Evolutionary conservation across 1,140 invertebrate genomes (phyloP), one percentile per base, ranked within the genome.

Genomic region (Akabosia matsudoensis): DNA sequence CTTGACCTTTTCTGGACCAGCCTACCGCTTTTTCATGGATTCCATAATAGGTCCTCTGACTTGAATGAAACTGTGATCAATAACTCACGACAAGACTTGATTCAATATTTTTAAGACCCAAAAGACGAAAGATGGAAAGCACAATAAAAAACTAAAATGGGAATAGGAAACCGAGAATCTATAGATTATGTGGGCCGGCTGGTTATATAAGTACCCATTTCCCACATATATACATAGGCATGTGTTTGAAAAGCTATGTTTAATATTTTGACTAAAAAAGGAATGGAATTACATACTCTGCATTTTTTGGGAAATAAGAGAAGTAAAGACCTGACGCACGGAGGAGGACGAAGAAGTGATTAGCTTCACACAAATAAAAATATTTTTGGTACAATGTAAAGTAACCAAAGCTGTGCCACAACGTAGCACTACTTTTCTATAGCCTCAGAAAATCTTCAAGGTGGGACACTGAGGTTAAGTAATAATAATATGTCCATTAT

Each of bases 1-100:
- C 28, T 67, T 67, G 61, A 67, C 61, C 61, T 67, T 61, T 67
- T 67, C 61, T 67, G 61, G 61, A 24, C 61, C 61, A 30, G 61
- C 61, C 61, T 67, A 67, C 61, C 31, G 28, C 61, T 61, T 22
- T 45, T 56, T 67, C 61, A 67, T 31, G 28, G 2, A 67, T 67
- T 67, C 4, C 4, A 56, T 24, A n/a, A n/a, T n/a, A n/a, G 37
- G 37, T 22, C 31, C 24, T n/a, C n/a, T 24, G 16, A n/a, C 14
- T 61, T 61, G 13, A 61, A 61, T 61, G 54, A 22, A 61, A 61
- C 54, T 61, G 54, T 61, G 54, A 61, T 61, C 54, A 61, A 61
- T 61, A 61, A 61, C 54, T 61, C 54, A 61, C 54, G 54, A 61
- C 54, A 61, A 13, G 54, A 61, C 54, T 61, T 61, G 54, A 61